Base-by-base conservation (phyloP, 2,113 vertebrate genomes). In the Psophia crepitans region DNA sequence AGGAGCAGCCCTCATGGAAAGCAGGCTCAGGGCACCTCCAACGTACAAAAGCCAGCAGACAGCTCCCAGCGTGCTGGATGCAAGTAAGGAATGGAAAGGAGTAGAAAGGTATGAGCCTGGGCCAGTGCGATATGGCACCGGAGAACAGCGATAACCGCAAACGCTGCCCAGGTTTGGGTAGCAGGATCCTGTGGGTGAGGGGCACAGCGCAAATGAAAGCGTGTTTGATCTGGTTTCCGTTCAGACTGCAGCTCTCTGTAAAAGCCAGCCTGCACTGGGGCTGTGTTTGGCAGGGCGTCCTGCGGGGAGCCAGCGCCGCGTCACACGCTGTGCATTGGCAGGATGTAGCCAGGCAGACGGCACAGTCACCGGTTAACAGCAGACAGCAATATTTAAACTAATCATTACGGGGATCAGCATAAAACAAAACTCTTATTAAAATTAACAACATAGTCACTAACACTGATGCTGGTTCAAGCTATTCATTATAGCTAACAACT, bases 71-170 rank as follows among this genome's bases (percentile, higher is more conserved):
- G 35, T 9, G 41, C 5, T 5, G 64, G 32, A 53, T 30, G 4
- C 11, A 54, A 74, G 63, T 7, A 23, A 53, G 53, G 35, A 54
- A 56, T 14, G 24, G 87, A 46, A 81, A 84, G 51, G 71, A n/a
- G 20, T 5, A 12, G 58, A 37, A 66, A 60, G 57, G 49, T 14
- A 28, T 6, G 39, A 68, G 23, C 14, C 39, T 60, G 75, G 35
- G 41, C 16, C 27, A 35, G 66, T 3, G 58, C 0, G 6, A 27
- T 12, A 22, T 0, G 0, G 7, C 12, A 9, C 7, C 0, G 1
- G 76, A 43, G 51, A 90, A 8, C 14, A 46, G 68, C 6, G 27
- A 14, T 6, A 54, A 57, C 51, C 13, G 63, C 54, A 46, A 54
- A 30, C 0, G 7, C 30, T 58, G 68, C 85, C 49, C 22, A 24